Evolutionary conservation across 2,797 vertebrate species (phyloP).

Genomic region (Bryconaethiops microstoma): DNA sequence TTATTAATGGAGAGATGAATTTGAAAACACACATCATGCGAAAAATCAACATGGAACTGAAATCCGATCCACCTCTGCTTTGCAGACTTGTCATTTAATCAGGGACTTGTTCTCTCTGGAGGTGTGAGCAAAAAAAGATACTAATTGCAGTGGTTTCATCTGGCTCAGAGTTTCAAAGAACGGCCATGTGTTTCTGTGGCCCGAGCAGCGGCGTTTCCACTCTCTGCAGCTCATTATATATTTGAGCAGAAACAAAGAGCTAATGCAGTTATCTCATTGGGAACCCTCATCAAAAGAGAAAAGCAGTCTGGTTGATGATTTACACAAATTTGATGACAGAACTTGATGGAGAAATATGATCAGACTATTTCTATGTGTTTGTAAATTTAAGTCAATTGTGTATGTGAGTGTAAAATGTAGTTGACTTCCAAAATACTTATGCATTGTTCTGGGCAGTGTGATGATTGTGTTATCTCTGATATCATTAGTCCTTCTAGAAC

Average conservation of each 20-base stretch:
- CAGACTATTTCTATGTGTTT: neutral
- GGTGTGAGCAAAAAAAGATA: slow-evolving; percentile 64
- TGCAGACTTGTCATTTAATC: slow-evolving; percentile 53
- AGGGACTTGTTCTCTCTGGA: slow-evolving; percentile 41
- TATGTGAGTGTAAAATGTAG: neutral
- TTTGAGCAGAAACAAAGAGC: neutral
- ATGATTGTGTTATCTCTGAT: too few relatives aligned
- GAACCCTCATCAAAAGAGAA: slow-evolving; percentile 17
- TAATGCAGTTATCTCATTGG: slow-evolving; percentile 17
- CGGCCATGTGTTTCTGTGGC: slow-evolving; percentile 11
- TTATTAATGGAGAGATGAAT: neutral
- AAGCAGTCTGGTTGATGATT: slow-evolving; percentile 19
- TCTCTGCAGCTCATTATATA: neutral
- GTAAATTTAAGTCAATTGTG: slow-evolving; percentile 1
- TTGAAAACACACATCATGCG: neutral
- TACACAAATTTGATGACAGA: slow-evolving; percentile 18
- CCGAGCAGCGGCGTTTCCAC: neutral
- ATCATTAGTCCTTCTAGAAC: too few relatives aligned
- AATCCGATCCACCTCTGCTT: slow-evolving; percentile 26
- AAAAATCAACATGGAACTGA: neutral
- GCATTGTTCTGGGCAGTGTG: too few relatives aligned
- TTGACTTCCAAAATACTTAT: neutral
- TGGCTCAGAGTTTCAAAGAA: slow-evolving; percentile 63
- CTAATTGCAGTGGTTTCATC: slow-evolving; percentile 68
- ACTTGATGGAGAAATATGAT: neutral